Conservation (phyloP, 2,797 vertebrate species). For the Cercopithecus diana region DNA sequence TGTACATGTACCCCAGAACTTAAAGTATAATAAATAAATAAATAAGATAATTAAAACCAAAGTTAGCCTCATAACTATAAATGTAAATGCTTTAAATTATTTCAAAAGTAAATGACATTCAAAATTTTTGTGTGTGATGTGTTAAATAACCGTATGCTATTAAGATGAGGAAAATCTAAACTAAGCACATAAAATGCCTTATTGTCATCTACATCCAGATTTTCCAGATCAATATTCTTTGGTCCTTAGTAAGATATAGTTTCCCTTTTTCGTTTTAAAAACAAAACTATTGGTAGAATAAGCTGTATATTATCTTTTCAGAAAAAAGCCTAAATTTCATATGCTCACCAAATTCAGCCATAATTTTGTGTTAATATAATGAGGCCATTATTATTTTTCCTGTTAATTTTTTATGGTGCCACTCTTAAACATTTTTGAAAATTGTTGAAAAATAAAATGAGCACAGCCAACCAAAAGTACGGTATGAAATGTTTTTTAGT, state of each 20-base stretch:
- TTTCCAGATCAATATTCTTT: background rate
- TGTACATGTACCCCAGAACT: no score
- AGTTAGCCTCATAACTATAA: background rate
- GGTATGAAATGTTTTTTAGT: background rate
- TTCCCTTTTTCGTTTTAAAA: background rate
- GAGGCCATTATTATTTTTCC: background rate
- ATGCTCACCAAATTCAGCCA: background rate
- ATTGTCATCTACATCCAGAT: background rate
- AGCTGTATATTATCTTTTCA: background rate
- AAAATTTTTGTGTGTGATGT: background rate
- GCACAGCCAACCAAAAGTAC: background rate
- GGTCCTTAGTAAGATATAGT: background rate
- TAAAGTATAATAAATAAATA: no score
- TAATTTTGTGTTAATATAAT: background rate
- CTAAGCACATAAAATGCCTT: background rate
- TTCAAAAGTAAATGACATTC: background rate
- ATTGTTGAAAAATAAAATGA: background rate
- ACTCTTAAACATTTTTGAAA: background rate
- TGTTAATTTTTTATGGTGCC: background rate
- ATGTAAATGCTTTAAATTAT: background rate
- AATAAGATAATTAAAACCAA: background rate
- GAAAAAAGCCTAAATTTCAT: background rate
- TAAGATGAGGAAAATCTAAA: background rate
- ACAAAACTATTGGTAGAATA: background rate
- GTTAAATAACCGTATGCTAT: background rate